Evolutionary conservation across 2,888 invertebrate species (phyloP), one percentile per base, ranked within the genome.

Genomic region (Epicampocera succincta): DNA sequence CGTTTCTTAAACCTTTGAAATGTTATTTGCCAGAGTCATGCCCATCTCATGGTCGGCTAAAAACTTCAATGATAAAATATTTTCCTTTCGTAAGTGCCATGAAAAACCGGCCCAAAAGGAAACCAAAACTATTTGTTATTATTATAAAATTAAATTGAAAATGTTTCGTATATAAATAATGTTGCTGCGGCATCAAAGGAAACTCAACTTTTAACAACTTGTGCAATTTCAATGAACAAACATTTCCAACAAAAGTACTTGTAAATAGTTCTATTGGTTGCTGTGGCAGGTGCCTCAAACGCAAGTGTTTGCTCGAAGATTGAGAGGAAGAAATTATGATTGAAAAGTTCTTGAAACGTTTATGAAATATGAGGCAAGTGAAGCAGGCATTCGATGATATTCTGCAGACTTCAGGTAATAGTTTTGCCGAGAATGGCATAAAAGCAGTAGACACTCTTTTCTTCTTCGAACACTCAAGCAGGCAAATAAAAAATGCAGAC

Each of bases 181-280:
- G 40, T 1, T 46, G 15, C 44, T 44, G 15, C 38, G 42, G 42
- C 42, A 52, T 72, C 61, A 60, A 72, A 72, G 72, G 25, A 40
- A 48, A 50, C 13, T 42, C 42, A 63, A 63, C 52, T 63, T 54
- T 54, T 44, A 52, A 63, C 63, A 73, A 73, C 29, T 73, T 73
- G 38, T 73, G 63, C 73, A 61, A 48, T 71, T 60, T 58, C 56
- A 46, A 15, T 71, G 9, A 46, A 15, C 25, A 6, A n/a, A n/a
- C 0, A 3, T 15, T 44, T 50, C 11, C 65, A 15, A 19, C 12
- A 25, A 46, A 58, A 58, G n/a, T n/a, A 58, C 46, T 42, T 12
- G 19, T 12, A 29, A 44, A 44, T 17, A 38, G 17, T 71, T 52
- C 21, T 42, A 29, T 61, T 4, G 25, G 9, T 68, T 68, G 46